These are phyloP conservation scores for Panagrolaimus sp. DNA, from an alignment of 1,140 invertebrate genomes.

Conservation along the genomic window DNA sequence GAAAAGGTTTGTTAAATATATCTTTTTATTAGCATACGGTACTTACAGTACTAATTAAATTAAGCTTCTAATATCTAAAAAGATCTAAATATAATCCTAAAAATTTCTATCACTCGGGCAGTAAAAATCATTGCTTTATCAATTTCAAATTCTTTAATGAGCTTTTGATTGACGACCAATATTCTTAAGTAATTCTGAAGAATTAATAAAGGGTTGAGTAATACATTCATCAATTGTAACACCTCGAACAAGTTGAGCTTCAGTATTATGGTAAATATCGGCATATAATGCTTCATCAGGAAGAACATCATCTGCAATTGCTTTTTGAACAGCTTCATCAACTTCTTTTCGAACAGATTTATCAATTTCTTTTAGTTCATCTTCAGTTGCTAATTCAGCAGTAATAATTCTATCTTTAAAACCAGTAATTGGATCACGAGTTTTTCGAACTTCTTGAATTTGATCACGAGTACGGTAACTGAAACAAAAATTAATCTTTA, in stretches of 20 bases:
- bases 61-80: too few relatives aligned
- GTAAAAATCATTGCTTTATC: too few relatives aligned
- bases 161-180: too few relatives aligned
- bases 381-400: slow-evolving; percentile 66
- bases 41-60: too few relatives aligned
- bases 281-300: slow-evolving; percentile 74
- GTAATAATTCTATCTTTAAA: slow-evolving; percentile 74
- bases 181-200: slow-evolving; percentile 25
- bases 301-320: slow-evolving; percentile 76
- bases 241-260: slow-evolving; percentile 67
- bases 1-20: too few relatives aligned
- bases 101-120: too few relatives aligned
- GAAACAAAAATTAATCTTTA: too few relatives aligned
- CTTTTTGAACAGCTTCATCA: slow-evolving; percentile 74
- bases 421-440: slow-evolving; percentile 76
- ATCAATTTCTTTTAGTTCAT: slow-evolving; percentile 72
- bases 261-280: slow-evolving; percentile 74
- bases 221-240: slow-evolving; percentile 60
- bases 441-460: slow-evolving; percentile 79
- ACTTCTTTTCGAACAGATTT: slow-evolving; percentile 72
- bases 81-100: too few relatives aligned
- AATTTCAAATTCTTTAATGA: too few relatives aligned
- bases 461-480: slow-evolving; percentile 73
- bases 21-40: too few relatives aligned
- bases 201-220: slow-evolving; percentile 35